A percentile compares a stretch with the other conserved stretches of the same genome.
Conservation (phyloP, 2,888 invertebrate genomes). For the Philopedon plagiatum region DNA sequence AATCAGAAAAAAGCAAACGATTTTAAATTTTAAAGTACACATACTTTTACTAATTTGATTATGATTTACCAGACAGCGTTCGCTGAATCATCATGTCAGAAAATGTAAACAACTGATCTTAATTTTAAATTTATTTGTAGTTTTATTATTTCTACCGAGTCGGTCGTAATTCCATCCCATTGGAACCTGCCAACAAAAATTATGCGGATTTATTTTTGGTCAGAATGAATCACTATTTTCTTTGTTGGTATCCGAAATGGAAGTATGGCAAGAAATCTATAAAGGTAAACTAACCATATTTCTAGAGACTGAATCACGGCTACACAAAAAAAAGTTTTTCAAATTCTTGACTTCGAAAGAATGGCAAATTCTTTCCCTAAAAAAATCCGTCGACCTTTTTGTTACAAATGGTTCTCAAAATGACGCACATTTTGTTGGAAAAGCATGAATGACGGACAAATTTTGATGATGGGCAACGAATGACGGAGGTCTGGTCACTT, state of each 20-base stretch:
- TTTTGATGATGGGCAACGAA: too few species aligned
- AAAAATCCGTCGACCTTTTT: too few species aligned
- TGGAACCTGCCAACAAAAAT: neutral
- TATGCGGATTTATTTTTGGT: neutral
- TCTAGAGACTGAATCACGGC: too few species aligned
- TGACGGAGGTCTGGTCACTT: too few species aligned
- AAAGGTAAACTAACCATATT: too few species aligned
- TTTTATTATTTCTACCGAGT: neutral
- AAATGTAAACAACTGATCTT: constrained; percentile 5
- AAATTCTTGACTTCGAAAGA: too few species aligned
- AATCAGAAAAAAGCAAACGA: neutral
- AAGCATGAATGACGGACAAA: too few species aligned
- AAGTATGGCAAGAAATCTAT: too few species aligned
- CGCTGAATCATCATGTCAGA: neutral
- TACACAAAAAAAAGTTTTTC: too few species aligned
- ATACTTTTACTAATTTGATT: neutral
- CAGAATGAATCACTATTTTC: neutral
- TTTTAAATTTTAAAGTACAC: neutral
- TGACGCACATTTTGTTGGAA: too few species aligned
- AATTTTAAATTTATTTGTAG: constrained; percentile 3
- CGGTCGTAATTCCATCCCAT: neutral
- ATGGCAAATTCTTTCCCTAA: too few species aligned
- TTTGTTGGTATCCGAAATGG: neutral
- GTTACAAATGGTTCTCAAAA: too few species aligned
- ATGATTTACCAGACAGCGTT: neutral